phyloP scores from a whole-genome alignment of 2,797 vertebrate genomes.

The Myoxocephalus aenaeus region DNA sequence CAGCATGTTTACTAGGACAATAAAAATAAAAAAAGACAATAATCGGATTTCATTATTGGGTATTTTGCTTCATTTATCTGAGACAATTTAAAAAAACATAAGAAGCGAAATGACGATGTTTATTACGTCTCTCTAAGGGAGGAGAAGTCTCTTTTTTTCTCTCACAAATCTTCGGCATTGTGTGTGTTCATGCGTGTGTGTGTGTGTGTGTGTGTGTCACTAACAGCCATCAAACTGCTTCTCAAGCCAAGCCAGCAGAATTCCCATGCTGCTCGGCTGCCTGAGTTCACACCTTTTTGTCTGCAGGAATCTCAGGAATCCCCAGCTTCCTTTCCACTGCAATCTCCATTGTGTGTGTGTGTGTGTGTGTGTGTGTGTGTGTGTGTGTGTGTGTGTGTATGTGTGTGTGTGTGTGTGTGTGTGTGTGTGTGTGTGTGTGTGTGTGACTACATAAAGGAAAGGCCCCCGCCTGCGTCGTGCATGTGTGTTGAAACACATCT shows the following conservation, averaged over 20 bases:
- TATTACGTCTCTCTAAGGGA: neutral
- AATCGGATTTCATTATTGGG: neutral
- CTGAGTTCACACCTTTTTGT: constrained; percentile 83
- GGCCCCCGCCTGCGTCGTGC: constrained; percentile 60
- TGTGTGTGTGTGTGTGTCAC: constrained; percentile 38
- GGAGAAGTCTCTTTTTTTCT: neutral
- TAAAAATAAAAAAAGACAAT: constrained; percentile 15
- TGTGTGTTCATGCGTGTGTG: neutral
- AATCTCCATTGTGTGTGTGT: constrained; percentile 69
- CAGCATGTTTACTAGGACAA: neutral
- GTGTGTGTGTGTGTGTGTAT: constrained; percentile 43
- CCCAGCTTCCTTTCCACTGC: constrained; percentile 75
- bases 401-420: constrained; percentile 39
- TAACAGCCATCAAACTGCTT: constrained; percentile 59
- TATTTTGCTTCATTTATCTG: rapidly evolving
- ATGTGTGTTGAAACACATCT: constrained; percentile 73
- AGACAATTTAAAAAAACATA: constrained; percentile 6
- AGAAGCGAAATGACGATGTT: neutral
- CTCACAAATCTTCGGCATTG: neutral
- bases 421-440: constrained; percentile 43
- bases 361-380: constrained; percentile 43
- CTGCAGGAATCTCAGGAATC: constrained; percentile 83
- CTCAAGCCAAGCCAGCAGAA: constrained; percentile 55
- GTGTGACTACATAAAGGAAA: constrained; percentile 60
- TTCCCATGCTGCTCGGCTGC: constrained; percentile 72